Percentiles rank a stretch among this genome's conserved stretches.
Conservation (phyloP, 30 jellyfish, hydroid and myxozoan genomes). For the Catostylus mosaicus region DNA sequence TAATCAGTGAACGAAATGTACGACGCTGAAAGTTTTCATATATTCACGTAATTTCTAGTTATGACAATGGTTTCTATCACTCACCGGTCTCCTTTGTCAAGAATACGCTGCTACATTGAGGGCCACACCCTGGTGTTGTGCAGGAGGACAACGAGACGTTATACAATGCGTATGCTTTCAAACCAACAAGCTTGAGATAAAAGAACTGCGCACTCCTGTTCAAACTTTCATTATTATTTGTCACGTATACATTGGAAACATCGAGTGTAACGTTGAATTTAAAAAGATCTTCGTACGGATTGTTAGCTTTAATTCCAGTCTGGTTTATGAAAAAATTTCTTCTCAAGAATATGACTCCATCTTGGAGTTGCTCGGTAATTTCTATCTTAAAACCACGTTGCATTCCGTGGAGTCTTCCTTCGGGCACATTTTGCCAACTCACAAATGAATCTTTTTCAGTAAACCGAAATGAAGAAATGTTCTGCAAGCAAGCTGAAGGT, state of each 20-base stretch:
- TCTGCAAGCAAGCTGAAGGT: conserved; percentile 20
- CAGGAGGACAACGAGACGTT: conserved; percentile 6
- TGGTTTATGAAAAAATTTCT: background rate
- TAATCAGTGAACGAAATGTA: background rate
- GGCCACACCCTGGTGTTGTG: conserved; percentile 53
- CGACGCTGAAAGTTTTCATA: too few species aligned
- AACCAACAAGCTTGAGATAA: conserved; percentile 4
- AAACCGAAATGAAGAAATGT: background rate
- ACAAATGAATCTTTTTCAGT: conserved; percentile 1
- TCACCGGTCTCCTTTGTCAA: conserved; percentile 34
- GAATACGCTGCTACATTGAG: conserved; percentile 2
- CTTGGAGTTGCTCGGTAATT: conserved; percentile 23
- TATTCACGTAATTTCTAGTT: too few species aligned
- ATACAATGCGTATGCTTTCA: conserved; percentile 3
- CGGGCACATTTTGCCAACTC: background rate
- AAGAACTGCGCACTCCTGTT: background rate
- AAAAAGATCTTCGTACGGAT: background rate
- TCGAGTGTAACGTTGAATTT: background rate
- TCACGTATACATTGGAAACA: background rate
- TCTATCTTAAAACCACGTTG: background rate
- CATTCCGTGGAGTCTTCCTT: background rate
- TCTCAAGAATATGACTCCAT: background rate
- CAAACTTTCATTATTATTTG: too few species aligned
- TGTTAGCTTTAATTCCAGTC: background rate
- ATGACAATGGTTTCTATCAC: too few species aligned